A percentile compares a stretch with the other conserved stretches of the same genome.
Conservation (phyloP, 2,888 invertebrate genomes). For the Ectemnius lituratus region DNA sequence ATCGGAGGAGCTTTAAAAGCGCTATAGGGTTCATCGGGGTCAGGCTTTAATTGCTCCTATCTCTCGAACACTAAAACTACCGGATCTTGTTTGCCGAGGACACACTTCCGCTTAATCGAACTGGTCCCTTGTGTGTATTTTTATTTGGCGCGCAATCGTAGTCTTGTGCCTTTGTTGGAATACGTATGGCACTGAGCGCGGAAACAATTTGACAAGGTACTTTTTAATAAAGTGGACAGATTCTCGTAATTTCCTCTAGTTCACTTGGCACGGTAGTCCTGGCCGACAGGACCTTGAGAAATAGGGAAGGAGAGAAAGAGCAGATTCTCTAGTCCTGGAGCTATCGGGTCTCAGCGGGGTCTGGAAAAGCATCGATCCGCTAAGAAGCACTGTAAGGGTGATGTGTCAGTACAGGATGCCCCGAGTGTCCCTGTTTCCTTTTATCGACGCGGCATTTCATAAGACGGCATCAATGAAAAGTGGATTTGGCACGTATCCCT, state of each 20-base stretch:
- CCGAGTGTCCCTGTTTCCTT: conserved; percentile 18
- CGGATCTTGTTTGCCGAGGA: conserved; percentile 19
- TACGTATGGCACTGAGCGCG: no score
- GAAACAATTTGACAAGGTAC: no score
- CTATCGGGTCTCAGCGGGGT: conserved; percentile 49
- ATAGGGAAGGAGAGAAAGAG: conserved; percentile 26
- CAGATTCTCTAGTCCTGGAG: conserved; percentile 43
- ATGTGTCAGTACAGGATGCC: conserved; percentile 58
- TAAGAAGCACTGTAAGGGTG: conserved; percentile 66
- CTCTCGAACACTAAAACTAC: conserved; percentile 27
- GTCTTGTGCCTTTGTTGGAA: no score
- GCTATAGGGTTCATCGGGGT: conserved; percentile 32
- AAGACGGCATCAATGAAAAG: no score
- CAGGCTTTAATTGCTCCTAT: conserved; percentile 40
- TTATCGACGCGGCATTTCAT: no score
- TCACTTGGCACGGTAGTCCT: neutral
- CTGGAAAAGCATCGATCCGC: conserved; percentile 67
- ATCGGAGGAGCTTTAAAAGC: conserved; percentile 8
- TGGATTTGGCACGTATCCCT: neutral
- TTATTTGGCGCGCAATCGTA: no score
- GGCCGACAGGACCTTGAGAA: conserved; percentile 22
- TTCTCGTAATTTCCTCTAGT: neutral
- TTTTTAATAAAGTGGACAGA: no score
- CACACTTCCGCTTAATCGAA: neutral
- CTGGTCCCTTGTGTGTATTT: no score